Evolutionary conservation across 2,797 vertebrate genomes (phyloP).

Genomic region (Psittacula echo): DNA sequence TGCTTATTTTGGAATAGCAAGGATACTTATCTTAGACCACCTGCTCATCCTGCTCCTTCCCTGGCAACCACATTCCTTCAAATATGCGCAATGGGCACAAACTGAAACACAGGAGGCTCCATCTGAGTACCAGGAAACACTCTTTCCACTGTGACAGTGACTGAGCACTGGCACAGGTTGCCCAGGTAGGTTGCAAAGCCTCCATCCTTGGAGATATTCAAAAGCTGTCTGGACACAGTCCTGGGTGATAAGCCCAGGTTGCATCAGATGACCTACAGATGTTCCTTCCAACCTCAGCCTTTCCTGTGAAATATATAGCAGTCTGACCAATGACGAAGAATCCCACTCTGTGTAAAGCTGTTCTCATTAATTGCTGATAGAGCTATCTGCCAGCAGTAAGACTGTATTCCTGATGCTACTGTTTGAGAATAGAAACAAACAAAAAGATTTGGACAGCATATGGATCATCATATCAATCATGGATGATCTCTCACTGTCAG

Average conservation of each 20-base stretch:
- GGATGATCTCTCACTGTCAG: neutral
- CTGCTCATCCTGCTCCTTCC: neutral
- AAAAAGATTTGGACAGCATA: neutral
- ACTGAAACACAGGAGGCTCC: neutral
- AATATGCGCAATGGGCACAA: accelerated
- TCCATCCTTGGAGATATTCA: neutral
- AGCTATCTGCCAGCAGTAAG: neutral
- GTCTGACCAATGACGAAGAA: neutral
- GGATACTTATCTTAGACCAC: neutral
- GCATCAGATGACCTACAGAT: neutral
- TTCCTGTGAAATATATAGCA: neutral
- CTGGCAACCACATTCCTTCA: neutral
- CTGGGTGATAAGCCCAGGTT: neutral
- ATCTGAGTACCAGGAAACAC: neutral
- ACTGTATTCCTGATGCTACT: neutral
- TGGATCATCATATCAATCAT: neutral
- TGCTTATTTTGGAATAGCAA: neutral
- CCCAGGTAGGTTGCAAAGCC: neutral
- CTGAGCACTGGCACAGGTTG: neutral
- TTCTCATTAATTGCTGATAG: neutral
- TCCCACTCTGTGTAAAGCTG: neutral
- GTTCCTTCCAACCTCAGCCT: neutral
- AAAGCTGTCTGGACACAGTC: accelerated
- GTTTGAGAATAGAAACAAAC: neutral
- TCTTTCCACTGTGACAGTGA: neutral